Percentiles rank a stretch among this genome's conserved stretches.
These are phyloP conservation scores for Silvanus unidentatus DNA, from an alignment of 2,888 invertebrate species.

Conservation along the genomic window DNA sequence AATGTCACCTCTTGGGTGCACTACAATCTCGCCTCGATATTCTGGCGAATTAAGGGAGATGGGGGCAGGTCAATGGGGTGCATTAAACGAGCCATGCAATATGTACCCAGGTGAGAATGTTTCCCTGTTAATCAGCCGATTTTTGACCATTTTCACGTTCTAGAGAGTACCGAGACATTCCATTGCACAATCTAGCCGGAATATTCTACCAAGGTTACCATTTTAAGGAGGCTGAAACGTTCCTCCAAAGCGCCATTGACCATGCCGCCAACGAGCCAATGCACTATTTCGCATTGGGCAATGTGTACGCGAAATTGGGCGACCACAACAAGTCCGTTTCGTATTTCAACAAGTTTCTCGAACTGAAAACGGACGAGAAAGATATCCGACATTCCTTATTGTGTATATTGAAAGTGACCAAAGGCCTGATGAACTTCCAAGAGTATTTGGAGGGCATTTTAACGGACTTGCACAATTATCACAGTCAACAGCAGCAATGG, in stretches of 20 bases:
- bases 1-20: constrained; percentile 74
- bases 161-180: constrained; percentile 67
- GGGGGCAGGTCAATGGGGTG: constrained; percentile 76
- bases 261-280: constrained; percentile 57
- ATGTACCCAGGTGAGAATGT: constrained; percentile 59
- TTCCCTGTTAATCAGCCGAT: too few species aligned
- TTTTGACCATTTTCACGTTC: constrained; percentile 35
- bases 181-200: constrained; percentile 67
- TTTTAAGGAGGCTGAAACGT: constrained; percentile 65
- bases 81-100: constrained; percentile 66
- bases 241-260: constrained; percentile 67
- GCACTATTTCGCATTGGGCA: constrained; percentile 65
- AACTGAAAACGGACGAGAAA: constrained; percentile 57
- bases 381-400: constrained; percentile 60
- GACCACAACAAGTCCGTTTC: constrained; percentile 67
- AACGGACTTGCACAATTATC: constrained; percentile 58
- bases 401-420: constrained; percentile 59
- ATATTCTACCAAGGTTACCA: constrained; percentile 63
- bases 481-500: constrained; percentile 57
- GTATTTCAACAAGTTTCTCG: constrained; percentile 61
- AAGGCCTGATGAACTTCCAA: constrained; percentile 54
- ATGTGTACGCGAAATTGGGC: constrained; percentile 63
- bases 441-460: constrained; percentile 60
- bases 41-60: constrained; percentile 71
- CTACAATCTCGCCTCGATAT: constrained; percentile 72